phyloP scores from a whole-genome alignment of 1,140 invertebrate genomes.

The Zaprionus tsacasi region DNA sequence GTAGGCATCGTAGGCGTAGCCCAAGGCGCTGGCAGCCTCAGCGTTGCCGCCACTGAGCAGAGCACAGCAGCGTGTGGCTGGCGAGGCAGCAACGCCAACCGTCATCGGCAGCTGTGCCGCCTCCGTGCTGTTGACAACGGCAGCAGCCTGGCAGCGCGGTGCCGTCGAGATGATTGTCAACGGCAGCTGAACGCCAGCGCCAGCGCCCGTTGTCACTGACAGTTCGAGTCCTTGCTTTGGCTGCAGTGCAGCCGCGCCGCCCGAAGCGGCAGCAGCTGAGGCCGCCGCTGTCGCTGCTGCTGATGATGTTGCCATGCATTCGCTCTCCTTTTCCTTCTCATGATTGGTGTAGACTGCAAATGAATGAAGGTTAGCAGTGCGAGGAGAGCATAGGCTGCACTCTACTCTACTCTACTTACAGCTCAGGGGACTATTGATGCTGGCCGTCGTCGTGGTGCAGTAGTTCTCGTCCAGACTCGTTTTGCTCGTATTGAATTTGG shows the following conservation, averaged over 20 bases:
- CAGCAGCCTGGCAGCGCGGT: slow-evolving; percentile 68
- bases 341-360: slow-evolving; percentile 82
- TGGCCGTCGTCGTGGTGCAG: slow-evolving; percentile 79
- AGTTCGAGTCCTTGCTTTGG: slow-evolving; percentile 65
- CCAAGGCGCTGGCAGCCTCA: slow-evolving; percentile 36
- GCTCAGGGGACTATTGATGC: slow-evolving; percentile 85
- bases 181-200: slow-evolving; percentile 65
- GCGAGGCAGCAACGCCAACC: slow-evolving; percentile 70
- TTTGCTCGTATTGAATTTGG: slow-evolving; percentile 76
- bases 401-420: slow-evolving; percentile 79
- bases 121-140: slow-evolving; percentile 57
- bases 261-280: slow-evolving; percentile 29
- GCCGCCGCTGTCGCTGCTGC: slow-evolving; percentile 43
- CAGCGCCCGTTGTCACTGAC: slow-evolving; percentile 33
- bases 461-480: slow-evolving; percentile 84
- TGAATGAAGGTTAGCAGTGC: slow-evolving; percentile 3
- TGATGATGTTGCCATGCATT: slow-evolving; percentile 57
- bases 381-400: not conserved
- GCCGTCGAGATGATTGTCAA: slow-evolving; percentile 83
- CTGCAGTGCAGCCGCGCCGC: slow-evolving; percentile 46
- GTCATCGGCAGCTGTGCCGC: slow-evolving; percentile 61
- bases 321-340: slow-evolving; percentile 82
- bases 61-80: slow-evolving; percentile 75
- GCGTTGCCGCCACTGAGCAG: slow-evolving; percentile 47
- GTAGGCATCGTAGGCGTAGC: slow-evolving; percentile 67